These are phyloP conservation scores for Orussus abietinus DNA, from an alignment of 1,140 invertebrate species.

Conservation along the genomic window DNA sequence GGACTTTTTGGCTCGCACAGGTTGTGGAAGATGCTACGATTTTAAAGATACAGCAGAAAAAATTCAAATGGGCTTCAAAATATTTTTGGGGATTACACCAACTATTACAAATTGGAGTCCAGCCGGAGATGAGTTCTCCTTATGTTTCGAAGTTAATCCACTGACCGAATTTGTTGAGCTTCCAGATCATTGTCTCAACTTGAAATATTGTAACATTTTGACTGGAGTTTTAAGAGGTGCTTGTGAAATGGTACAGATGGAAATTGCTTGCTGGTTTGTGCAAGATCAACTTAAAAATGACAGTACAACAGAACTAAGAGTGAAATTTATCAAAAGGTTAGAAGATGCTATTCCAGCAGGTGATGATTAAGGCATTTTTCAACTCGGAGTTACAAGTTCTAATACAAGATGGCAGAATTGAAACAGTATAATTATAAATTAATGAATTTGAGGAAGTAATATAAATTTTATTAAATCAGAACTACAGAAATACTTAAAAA, in stretches of 20 bases:
- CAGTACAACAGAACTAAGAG: constrained; percentile 86
- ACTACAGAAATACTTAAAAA: no score
- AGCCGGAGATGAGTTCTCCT: constrained; percentile 93
- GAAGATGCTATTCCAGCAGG: constrained; percentile 97
- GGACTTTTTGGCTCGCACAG: constrained; percentile 93
- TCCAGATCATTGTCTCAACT: constrained; percentile 76
- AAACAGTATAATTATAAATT: no score
- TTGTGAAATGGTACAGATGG: constrained; percentile 91
- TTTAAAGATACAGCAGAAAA: constrained; percentile 97
- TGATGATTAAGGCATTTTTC: constrained; percentile 91
- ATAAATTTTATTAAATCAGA: no score
- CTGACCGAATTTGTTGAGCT: constrained; percentile 98
- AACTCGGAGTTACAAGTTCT: no score
- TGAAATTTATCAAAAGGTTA: constrained; percentile 92
- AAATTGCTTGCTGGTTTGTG: constrained; percentile 76
- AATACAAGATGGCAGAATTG: no score
- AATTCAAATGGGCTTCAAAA: constrained; percentile 82
- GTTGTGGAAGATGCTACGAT: constrained; percentile 86
- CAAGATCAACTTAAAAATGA: constrained; percentile 96
- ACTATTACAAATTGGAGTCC: constrained; percentile 91
- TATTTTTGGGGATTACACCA: constrained; percentile 89
- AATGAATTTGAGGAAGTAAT: no score
- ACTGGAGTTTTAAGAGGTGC: constrained; percentile 92
- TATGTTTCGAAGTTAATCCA: constrained; percentile 93
- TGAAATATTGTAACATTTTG: constrained; percentile 94